Base-by-base conservation (phyloP, 2,888 invertebrate genomes). In the Idaea aversata region DNA sequence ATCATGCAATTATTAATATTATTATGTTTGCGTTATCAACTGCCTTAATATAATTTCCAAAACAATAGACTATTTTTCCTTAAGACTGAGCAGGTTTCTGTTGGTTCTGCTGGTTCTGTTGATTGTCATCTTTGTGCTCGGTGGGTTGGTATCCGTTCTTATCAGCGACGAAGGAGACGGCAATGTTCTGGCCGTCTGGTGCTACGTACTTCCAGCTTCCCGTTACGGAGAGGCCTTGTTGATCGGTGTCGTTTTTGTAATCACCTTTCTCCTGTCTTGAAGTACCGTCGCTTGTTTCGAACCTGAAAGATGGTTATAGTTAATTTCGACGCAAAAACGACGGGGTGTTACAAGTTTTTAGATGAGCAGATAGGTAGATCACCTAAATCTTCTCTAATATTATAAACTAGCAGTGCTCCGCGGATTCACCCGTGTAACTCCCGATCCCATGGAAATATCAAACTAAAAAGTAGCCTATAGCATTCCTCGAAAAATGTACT, bases 231-330 rank as follows among this genome's bases (percentile, higher is more conserved):
- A 95, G 88, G 10, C 95, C 93, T 83, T 95, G 94, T 69, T 95
- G 95, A 7, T 95, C 95, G 0, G 92, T 93, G 67, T 94, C 95
- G 61, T 94, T 93, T 83, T 95, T 95, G 75, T 95, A 89, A 64
- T 94, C 93, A 0, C 95, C 95, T 73, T 94, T 94, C 84, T 96
- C 96, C 75, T 94, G 93, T 67, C 94, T 91, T 6, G 94, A 91
- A 25, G 94, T 95, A 34, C 95, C 95, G 75, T 95, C 95, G 76
- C 95, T 95, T 4, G 95, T 94, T 78, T 95, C 95, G 68, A 94
- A 95, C 59, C 95, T 94, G 83, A 67, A 77, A 75, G 47, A 58
- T 67, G 57, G 64, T 60, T 34, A 10, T 3, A 64, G 6, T 59
- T 34, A 6, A 10, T 38, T 5, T 38, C 10, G 2, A 13, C 6